Evolutionary conservation across 2,888 invertebrate genomes (phyloP), one percentile per base, ranked within the genome.

Genomic region (Rhingia campestris): DNA sequence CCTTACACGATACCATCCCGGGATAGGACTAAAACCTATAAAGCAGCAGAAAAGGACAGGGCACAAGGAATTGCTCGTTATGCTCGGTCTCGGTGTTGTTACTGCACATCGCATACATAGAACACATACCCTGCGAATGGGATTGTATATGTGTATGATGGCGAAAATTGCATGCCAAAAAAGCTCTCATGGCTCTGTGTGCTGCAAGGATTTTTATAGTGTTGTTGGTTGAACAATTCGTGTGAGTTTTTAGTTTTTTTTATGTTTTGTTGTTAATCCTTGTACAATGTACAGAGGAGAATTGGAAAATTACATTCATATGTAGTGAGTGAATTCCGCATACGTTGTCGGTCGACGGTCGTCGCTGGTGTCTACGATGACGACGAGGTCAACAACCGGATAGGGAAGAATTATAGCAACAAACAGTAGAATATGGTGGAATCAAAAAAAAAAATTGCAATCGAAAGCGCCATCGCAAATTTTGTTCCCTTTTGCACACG

Each of bases 1-100:
- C 91, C 91, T 90, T 91, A 91, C 91, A 90, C 89, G 90, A 88
- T 89, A 91, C 91, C 91, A 90, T 90, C 91, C 91, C 90, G 91
- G 91, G 91, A 90, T 91, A 91, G 91, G 91, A 91, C 91, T 91
- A 89, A 90, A 89, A 87, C 81, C 86, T 86, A 86, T 84, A 80
- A 75, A 84, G 49, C 70, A 84, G 79, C 70, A 74, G 75, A 80
- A 80, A 85, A 85, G 85, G 85, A 85, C 67, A 81, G 75, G 70
- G 74, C 81, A 76, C 70, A 81, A 81, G 76, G 75, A 72, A 81
- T 75, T 67, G 81, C 53, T 76, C 67, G 76, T 77, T 81, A 76
- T 76, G 66, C 67, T 82, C 58, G 64, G 12, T 12, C 45, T 45
- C 22, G 22, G 45, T 74, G 33, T 54, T 58, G 70, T 75, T 84